Conservation (phyloP, 2,888 invertebrate species). For the Pantelozetes paolii region DNA sequence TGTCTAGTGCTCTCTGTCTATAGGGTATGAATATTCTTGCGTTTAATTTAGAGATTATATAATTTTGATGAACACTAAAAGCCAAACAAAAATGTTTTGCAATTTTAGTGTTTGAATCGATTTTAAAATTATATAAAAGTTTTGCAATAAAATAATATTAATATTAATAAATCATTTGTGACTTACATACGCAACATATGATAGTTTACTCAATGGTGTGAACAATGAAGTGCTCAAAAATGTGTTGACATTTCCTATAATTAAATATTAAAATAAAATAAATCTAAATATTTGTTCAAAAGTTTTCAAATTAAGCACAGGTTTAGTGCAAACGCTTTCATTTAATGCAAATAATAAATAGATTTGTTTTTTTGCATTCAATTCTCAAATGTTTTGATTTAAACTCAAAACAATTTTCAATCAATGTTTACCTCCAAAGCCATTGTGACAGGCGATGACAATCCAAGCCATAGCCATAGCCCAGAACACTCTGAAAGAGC, state of each 20-base stretch:
- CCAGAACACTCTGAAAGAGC: conserved; percentile 23
- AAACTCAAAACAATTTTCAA: neutral
- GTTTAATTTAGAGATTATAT: no score
- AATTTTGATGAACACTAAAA: no score
- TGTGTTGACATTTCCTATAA: conserved; percentile 15
- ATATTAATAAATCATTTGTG: no score
- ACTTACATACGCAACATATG: conserved; percentile 36
- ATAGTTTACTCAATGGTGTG: conserved; percentile 29
- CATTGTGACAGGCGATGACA: conserved; percentile 28
- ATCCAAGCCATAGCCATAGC: conserved; percentile 37
- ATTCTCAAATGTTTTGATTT: neutral
- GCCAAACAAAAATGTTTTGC: no score
- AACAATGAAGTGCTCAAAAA: neutral
- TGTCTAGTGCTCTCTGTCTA: no score
- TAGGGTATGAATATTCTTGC: no score
- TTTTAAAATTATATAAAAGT: no score
- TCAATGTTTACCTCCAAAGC: conserved; percentile 17
- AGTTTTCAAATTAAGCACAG: neutral
- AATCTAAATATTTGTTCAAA: neutral
- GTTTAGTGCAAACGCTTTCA: neutral
- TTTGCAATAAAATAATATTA: no score
- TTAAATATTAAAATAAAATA: neutral
- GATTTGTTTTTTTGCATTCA: neutral
- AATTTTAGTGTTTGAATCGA: no score
- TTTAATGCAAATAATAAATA: neutral